These are phyloP conservation scores for Epirrhoe alternata DNA, from an alignment of 2,888 invertebrate genomes.

Conservation along the genomic window DNA sequence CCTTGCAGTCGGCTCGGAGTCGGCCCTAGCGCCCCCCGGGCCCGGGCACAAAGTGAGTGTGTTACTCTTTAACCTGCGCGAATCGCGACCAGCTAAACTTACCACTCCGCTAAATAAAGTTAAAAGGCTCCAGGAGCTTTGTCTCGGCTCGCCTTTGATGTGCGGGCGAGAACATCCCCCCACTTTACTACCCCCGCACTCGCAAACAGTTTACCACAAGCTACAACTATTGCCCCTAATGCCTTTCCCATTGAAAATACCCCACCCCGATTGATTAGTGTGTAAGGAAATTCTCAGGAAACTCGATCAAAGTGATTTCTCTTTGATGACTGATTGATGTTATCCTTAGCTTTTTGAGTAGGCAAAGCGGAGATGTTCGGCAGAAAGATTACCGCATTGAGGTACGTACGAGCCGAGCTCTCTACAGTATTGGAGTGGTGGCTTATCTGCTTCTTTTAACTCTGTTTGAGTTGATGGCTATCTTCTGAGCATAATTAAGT, in stretches of 20 bases:
- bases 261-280: conserved; percentile 78
- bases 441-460: conserved; percentile 16
- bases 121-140: conserved; percentile 84
- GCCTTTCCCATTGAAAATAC: conserved; percentile 76
- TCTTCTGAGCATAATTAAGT: conserved; percentile 50
- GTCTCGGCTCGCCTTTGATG: conserved; percentile 84
- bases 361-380: conserved; percentile 20
- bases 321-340: conserved; percentile 45
- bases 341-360: conserved; percentile 43
- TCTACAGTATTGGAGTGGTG: conserved; percentile 14
- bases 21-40: conserved; percentile 65
- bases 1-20: conserved; percentile 10
- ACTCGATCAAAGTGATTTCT: conserved; percentile 70
- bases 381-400: conserved; percentile 23
- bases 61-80: conserved; percentile 85
- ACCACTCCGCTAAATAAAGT: conserved; percentile 86
- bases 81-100: conserved; percentile 85
- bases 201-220: conserved; percentile 82
- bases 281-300: conserved; percentile 77
- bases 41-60: conserved; percentile 80
- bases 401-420: conserved; percentile 17
- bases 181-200: conserved; percentile 49
- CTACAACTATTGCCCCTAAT: conserved; percentile 83
- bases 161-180: conserved; percentile 65
- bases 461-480: background rate